phyloP scores from a whole-genome alignment of 2,113 vertebrate genomes.

The Delphinus delphis region DNA sequence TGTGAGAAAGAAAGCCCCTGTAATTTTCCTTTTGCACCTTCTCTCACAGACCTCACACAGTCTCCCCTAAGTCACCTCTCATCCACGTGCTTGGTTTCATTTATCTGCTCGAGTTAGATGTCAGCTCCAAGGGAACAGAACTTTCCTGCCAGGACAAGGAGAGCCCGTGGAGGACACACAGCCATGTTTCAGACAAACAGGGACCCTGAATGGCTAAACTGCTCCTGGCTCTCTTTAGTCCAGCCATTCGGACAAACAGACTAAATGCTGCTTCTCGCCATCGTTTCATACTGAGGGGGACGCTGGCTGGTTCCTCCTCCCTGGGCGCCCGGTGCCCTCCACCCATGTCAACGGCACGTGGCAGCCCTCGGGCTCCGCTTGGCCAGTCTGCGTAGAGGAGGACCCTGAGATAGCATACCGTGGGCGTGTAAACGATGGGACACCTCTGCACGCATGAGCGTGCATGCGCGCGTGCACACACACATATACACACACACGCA shows the following conservation, averaged over 20 bases:
- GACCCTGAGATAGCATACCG: neutral
- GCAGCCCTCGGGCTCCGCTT: neutral
- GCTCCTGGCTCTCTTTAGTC: neutral
- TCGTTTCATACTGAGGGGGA: neutral
- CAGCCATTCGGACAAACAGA: neutral
- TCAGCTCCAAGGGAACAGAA: fast-evolving
- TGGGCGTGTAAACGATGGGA: neutral
- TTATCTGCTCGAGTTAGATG: too few relatives aligned
- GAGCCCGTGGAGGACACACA: fast-evolving
- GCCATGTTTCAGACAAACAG: too few relatives aligned
- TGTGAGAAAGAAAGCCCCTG: neutral
- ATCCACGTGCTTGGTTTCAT: neutral
- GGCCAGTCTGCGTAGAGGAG: neutral
- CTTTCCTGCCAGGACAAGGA: neutral
- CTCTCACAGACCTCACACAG: neutral
- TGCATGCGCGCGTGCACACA: fast-evolving
- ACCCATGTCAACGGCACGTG: fast-evolving
- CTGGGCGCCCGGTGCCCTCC: fast-evolving
- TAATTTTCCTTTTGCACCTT: fast-evolving
- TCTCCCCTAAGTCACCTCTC: neutral
- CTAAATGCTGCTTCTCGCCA: fast-evolving
- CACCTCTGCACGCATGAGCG: too few relatives aligned
- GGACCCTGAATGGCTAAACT: fast-evolving
- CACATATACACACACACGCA: neutral
- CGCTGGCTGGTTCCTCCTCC: neutral